Base-by-base conservation (phyloP, 2,888 invertebrate species). In the Cephonodes hylas region DNA sequence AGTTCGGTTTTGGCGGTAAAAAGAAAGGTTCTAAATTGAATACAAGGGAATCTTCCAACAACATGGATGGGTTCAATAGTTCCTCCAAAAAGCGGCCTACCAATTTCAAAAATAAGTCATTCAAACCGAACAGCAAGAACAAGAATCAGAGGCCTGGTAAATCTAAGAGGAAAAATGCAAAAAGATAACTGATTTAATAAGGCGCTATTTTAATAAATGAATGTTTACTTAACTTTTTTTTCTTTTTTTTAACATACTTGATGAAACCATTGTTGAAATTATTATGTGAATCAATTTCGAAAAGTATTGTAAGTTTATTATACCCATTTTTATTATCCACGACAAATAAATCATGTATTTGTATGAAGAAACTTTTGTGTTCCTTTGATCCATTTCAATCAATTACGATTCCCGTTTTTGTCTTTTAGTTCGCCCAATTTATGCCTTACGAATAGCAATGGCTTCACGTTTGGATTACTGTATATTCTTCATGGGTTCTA, bases 1-100 rank as follows among this genome's bases (percentile, higher is more conserved):
- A 97, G 83, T 99, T 96, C 88, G 99, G 99, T 0, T 98, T 96
- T 88, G 99, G 99, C 34, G 99, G 99, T 0, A 98, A 97, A 83
- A 99, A 99, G 91, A 96, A 96, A 77, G 96, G 98, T 0, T 93
- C 94, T 0, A 99, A 99, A 84, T 89, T 94, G 53, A 99, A 99
- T 79, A 97, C 97, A 0, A 95, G 95, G 70, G 95, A 96, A 0
- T 98, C 98, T 68, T 92, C 95, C 0, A 94, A 94, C 34, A 94
- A 95, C 79, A 93, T 95, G 75, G 94, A 94, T 15, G 95, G 95
- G 0, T 91, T 90, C 44, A 92, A 92, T 64, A 90, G 91, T 56
- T 88, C 89, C 0, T 77, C 84, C 0, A 88, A 86, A 62, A 88
- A 88, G 63, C 88, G 82, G 62, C 82, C 83, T 0, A 82, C 80